Evolutionary conservation across 1,140 invertebrate genomes (phyloP), one percentile per base, ranked within the genome.

Genomic region (Aphelinus atriplicis): DNA sequence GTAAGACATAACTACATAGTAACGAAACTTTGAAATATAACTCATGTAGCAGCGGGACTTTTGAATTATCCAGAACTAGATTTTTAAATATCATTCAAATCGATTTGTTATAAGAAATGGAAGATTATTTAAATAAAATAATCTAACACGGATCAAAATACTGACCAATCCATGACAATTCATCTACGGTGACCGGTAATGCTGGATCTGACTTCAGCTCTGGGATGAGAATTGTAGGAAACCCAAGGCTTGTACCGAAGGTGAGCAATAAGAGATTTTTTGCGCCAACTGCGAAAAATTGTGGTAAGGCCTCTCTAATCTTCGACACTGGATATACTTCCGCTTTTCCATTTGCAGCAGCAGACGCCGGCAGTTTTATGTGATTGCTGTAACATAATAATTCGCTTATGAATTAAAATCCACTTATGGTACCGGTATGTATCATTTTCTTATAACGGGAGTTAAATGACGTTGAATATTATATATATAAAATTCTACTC

Each of bases 111-210:
- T 26, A 26, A 0, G 26, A 26, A 26, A 26, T 26, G 51, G 51
- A 53, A 53, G 51, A 53, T 9, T 53, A 53, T 6, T 53, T 53
- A 0, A 53, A 53, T 9, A 53, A 53, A 53, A 53, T 53, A 53
- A 56, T 45, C 51, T 63, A 10, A 26, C 3, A 46, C 46, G 26
- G 46, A 73, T 55, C 7, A 57, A 50, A 7, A 55, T 71, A 88
- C 91, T 89, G 85, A 93, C 92, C 91, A 79, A 95, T 94, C 93
- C 93, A 95, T 53, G 93, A 94, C 64, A 94, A 89, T 83, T 93
- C 89, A 4, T 92, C 91, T 58, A 87, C 88, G 3, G 89, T 90
- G 3, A 94, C 87, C 0, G 85, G 85, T 4, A 94, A 84, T 3
- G 88, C 85, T 1, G 88, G 78, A 75, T 90, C 84, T 1, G 80